phyloP scores from a whole-genome alignment of 1,140 invertebrate genomes.

The Eufriesea mexicana region DNA sequence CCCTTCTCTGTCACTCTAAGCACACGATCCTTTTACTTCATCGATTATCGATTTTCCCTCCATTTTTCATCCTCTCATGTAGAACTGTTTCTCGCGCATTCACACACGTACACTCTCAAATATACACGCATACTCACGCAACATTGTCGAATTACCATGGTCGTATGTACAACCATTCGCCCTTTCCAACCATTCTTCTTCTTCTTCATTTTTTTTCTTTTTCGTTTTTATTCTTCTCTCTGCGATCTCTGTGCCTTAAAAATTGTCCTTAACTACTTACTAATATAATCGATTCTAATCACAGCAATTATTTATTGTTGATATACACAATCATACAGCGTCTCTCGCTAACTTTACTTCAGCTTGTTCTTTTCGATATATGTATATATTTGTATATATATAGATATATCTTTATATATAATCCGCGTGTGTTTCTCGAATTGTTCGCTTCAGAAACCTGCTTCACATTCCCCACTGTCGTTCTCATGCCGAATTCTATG shows the following conservation, averaged over 20 bases:
- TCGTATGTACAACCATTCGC: constrained; percentile 21
- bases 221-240: constrained; percentile 25
- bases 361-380: constrained; percentile 3
- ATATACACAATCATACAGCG: constrained; percentile 82
- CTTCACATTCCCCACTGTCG: background rate
- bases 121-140: constrained; percentile 5
- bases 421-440: background rate
- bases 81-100: background rate
- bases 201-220: constrained; percentile 14
- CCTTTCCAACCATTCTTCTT: background rate
- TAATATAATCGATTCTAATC: constrained; percentile 82
- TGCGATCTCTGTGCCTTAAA: constrained; percentile 73
- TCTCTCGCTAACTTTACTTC: constrained; percentile 77
- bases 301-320: constrained; percentile 83
- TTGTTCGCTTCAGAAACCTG: background rate
- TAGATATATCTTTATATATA: background rate
- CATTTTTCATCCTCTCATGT: background rate
- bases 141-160: background rate
- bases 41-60: constrained; percentile 7
- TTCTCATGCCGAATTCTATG: background rate
- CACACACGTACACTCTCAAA: background rate
- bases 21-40: background rate
- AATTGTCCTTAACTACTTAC: constrained; percentile 80
- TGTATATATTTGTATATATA: background rate
- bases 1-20: background rate